Evolutionary conservation across 2,113 vertebrate genomes (phyloP), one percentile per base, ranked within the genome.

Genomic region (Marcusenius ussheri): DNA sequence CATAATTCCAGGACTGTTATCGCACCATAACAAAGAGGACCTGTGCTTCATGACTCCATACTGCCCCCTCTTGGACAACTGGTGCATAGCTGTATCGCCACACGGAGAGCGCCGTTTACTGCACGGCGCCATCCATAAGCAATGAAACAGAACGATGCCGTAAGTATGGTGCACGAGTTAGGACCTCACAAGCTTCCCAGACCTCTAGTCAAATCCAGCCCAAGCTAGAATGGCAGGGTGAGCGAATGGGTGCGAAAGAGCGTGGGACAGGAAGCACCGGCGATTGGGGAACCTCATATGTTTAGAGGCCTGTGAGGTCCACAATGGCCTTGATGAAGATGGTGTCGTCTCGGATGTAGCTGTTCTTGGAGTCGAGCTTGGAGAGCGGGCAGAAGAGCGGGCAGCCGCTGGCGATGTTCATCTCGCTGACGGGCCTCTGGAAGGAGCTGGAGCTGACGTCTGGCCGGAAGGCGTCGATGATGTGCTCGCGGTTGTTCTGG

Each of bases 241-340:
- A 35, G 62, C 47, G 47, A 31, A 70, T 70, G 17, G 89, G 88
- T 51, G 50, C 90, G 87, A 66, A 58, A 50, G 56, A 51, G 45
- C 35, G 42, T n/a, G 83, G 27, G 35, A 80, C 5, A 42, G 87
- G 58, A 89, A 62, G 88, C 77, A 9, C 27, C 56, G 74, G 77
- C 66, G 86, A 83, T 13, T 15, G 15, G 31, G 35, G 35, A 39
- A 42, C 15, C 46, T 51, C 86, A 88, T 45, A 17, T 50, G 62
- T 87, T 94, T 96, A 99, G 74, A 99, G 97, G 90, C 98, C 98
- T 0, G 98, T 97, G 93, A 99, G 96, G 93, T 99, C 98, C 85
- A 99, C 98, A 0, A 99, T 99, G 95, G 97, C 98, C 95, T 99
- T 99, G 95, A 99, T 97, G 95, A 99, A 99, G 95, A 99, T 97